Base-by-base conservation (phyloP, 2,113 vertebrate species). In the Anas platyrhynchos region DNA sequence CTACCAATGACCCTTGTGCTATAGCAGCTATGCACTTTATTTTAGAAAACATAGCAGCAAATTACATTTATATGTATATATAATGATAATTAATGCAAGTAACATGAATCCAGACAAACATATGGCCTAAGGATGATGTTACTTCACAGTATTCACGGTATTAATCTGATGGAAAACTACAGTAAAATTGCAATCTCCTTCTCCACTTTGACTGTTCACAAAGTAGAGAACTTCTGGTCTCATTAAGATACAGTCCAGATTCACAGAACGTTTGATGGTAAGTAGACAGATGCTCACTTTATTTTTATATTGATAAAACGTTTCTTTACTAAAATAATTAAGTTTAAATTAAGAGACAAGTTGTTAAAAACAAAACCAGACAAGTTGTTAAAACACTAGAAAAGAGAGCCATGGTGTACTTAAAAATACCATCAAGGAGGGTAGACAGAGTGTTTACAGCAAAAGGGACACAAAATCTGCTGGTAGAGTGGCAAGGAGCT, bases 311-410 rank as follows among this genome's bases (percentile, higher is more conserved):
- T 54, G 88, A 94, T 96, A 93, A 84, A 91, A 86, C 86, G 83
- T 88, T 96, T 96, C 90, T 93, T 78, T 84, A 95, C 88, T 86
- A 90, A 96, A 97, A 94, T 95, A 94, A 93, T 94, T 93, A 83
- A 34, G 48, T 77, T 94, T 92, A 83, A 90, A 88, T 95, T 88
- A 93, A 91, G 65, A 96, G 90, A 95, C 83, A 88, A 96, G 85
- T 95, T 94, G 90, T 94, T 93, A 88, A 94, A 97, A 95, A 96
- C 93, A 93, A 95, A 92, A 86, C 74, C 73, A 96, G 91, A 83
- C 88, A 91, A 95, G 85, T 91, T 96, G 93, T 75, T 96, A 92
- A 94, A 97, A 93, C 86, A 95, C 69, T 66, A 85, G 86, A 79
- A 93, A 91, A 90, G 91, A 86, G 84, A 96, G 69, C 69, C 74